Conservation (phyloP, 2,113 vertebrate genomes). For the Ameiurus melas region DNA sequence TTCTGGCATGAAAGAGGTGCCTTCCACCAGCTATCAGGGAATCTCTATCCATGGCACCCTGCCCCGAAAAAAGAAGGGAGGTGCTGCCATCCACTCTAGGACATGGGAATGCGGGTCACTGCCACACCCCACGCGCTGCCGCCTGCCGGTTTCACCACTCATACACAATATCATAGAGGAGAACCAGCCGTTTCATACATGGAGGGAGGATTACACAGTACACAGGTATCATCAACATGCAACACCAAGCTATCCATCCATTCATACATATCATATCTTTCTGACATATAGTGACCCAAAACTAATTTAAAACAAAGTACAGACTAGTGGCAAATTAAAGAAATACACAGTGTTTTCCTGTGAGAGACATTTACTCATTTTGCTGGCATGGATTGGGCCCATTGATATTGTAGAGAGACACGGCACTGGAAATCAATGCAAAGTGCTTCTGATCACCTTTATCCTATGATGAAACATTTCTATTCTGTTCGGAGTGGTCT, state of each 20-base stretch:
- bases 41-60: conserved; percentile 93
- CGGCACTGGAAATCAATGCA: not conserved
- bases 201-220: conserved; percentile 56
- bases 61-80: conserved; percentile 87
- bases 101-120: conserved; percentile 68
- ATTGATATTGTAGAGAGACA: not conserved
- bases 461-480: not conserved
- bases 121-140: conserved; percentile 62
- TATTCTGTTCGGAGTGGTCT: not conserved
- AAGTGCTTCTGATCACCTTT: not conserved
- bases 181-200: conserved; percentile 64
- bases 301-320: not conserved
- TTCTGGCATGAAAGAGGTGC: conserved; percentile 64
- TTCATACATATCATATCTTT: not conserved
- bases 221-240: conserved; percentile 72
- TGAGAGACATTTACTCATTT: not conserved
- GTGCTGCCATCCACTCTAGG: conserved; percentile 53
- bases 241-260: not conserved
- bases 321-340: not conserved
- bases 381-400: not conserved
- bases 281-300: not conserved
- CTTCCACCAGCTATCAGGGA: conserved; percentile 72
- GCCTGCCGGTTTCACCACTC: conserved; percentile 66
- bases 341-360: not conserved
- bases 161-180: conserved; percentile 78